phyloP scores from a whole-genome alignment of 2,888 invertebrate species.

The Drosophila cognata region DNA sequence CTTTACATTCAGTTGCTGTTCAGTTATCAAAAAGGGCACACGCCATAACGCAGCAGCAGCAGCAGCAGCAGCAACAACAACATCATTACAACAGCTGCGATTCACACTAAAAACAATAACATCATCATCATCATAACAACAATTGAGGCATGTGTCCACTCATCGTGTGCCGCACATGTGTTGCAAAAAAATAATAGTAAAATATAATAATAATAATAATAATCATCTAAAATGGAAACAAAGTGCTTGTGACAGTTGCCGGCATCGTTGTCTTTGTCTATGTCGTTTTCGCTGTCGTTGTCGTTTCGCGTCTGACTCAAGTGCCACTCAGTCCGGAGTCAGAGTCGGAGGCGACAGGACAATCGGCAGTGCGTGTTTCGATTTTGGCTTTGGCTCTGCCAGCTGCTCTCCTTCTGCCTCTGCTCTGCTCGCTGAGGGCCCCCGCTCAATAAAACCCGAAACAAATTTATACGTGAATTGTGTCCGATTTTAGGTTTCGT shows the following conservation, averaged over 20 bases:
- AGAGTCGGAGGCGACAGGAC: slow-evolving; percentile 26
- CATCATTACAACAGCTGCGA: slow-evolving; percentile 18
- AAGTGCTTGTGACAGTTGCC: slow-evolving; percentile 57
- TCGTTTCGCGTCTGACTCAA: slow-evolving; percentile 40
- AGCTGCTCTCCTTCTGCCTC: neutral
- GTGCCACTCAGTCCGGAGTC: slow-evolving; percentile 47
- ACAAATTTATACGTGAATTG: slow-evolving; percentile 44
- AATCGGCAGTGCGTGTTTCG: slow-evolving; percentile 64
- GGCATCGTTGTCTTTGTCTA: slow-evolving; percentile 19
- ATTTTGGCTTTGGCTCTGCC: slow-evolving; percentile 37
- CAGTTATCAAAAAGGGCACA: slow-evolving; percentile 51
- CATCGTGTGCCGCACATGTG: slow-evolving; percentile 55
- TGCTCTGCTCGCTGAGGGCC: slow-evolving; percentile 26
- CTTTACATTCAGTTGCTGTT: slow-evolving; percentile 58
- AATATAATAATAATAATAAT: slow-evolving; percentile 1
- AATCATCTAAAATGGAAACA: slow-evolving; percentile 11
- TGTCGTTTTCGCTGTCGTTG: slow-evolving; percentile 16
- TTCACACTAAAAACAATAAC: slow-evolving; percentile 43
- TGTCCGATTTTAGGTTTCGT: slow-evolving; percentile 10
- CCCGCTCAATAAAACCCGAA: slow-evolving; percentile 49
- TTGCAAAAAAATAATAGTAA: slow-evolving; percentile 18
- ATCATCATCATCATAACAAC: slow-evolving; percentile 31
- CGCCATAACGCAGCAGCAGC: slow-evolving; percentile 26
- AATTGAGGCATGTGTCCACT: slow-evolving; percentile 66
- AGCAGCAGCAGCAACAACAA: slow-evolving; percentile 1